phyloP scores from a whole-genome alignment of 2,113 vertebrate species.

The Numida meleagris region DNA sequence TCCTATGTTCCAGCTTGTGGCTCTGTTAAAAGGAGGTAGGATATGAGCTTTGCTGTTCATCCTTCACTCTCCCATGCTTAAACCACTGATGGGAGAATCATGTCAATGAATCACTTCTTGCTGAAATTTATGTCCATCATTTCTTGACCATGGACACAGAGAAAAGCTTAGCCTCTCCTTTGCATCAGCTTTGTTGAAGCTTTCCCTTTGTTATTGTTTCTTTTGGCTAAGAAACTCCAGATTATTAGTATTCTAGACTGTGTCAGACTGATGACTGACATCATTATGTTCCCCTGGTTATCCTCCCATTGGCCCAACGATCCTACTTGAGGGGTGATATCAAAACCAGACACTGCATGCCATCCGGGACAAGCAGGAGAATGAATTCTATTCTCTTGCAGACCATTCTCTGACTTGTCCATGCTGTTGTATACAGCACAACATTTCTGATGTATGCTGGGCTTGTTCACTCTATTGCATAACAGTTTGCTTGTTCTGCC shows the following conservation, averaged over 20 bases:
- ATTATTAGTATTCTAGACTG: neutral
- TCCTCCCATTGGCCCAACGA: fast-evolving
- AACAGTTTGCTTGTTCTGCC: neutral
- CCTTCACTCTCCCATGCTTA: fast-evolving
- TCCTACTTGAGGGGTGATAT: neutral
- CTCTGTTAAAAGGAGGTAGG: neutral
- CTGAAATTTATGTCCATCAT: neutral
- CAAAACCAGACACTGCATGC: neutral
- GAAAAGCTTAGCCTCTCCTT: neutral
- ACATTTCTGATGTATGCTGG: neutral
- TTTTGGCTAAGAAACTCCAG: neutral
- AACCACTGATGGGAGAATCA: neutral
- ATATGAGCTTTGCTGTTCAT: neutral
- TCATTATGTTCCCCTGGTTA: neutral
- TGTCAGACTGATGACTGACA: fast-evolving
- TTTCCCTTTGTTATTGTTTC: neutral
- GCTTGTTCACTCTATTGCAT: neutral
- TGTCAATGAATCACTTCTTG: fast-evolving
- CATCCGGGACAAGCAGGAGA: neutral
- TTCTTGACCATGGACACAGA: fast-evolving
- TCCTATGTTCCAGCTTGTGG: neutral
- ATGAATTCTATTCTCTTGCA: neutral
- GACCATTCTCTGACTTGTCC: neutral
- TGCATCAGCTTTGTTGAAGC: neutral
- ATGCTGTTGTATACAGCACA: fast-evolving